Percentiles rank a stretch among this genome's conserved stretches.
Conservation (phyloP, 2,888 invertebrate genomes). For the Scelioninae gen. 2 region DNA sequence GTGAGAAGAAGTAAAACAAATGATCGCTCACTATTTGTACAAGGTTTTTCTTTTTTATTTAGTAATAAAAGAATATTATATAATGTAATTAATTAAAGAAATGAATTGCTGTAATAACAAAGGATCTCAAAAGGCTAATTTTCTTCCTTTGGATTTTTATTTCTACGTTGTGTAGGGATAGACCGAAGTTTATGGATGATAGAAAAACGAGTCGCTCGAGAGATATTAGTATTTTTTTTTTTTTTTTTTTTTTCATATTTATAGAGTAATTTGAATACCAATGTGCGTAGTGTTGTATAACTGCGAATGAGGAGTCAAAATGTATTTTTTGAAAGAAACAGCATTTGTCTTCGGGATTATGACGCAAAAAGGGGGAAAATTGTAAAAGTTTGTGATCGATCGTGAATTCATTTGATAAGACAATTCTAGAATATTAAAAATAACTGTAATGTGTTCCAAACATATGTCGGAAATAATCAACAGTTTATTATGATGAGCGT, state of each 20-base stretch:
- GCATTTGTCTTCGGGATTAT: slow-evolving; percentile 20
- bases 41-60: slow-evolving; percentile 35
- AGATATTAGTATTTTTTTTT: slow-evolving; percentile 67
- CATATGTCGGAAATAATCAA: too few relatives aligned
- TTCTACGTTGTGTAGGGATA: slow-evolving; percentile 41
- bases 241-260: too few relatives aligned
- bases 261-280: slow-evolving; percentile 67
- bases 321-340: slow-evolving; percentile 46
- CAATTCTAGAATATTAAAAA: too few relatives aligned
- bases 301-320: slow-evolving; percentile 32
- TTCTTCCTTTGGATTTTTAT: slow-evolving; percentile 60
- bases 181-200: slow-evolving; percentile 42
- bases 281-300: slow-evolving; percentile 62
- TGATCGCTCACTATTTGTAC: slow-evolving; percentile 59
- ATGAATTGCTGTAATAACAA: slow-evolving; percentile 51
- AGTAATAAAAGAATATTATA: not conserved
- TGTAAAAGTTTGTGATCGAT: slow-evolving; percentile 4
- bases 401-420: slow-evolving; percentile 31
- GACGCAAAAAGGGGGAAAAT: slow-evolving; percentile 4
- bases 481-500: too few relatives aligned
- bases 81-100: slow-evolving; percentile 30
- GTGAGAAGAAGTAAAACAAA: not conserved
- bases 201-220: slow-evolving; percentile 59
- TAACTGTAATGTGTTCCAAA: too few relatives aligned
- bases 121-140: slow-evolving; percentile 63